Percentiles rank a stretch among this genome's conserved stretches.
Conservation (phyloP, 1,140 invertebrate species). For the Aphidius gifuensis region DNA sequence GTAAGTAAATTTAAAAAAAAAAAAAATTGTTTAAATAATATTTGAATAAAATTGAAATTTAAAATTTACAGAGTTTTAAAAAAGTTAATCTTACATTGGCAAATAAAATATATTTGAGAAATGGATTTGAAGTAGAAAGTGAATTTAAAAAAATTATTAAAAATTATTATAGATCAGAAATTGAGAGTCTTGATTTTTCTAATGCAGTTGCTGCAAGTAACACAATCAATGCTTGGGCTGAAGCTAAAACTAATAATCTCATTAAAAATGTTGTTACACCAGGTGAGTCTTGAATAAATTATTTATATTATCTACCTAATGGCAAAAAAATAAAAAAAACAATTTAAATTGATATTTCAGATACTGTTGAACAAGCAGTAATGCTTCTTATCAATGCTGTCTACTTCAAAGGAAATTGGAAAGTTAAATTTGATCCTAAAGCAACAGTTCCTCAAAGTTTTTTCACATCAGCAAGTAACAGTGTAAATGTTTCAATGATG, state of each 20-base stretch:
- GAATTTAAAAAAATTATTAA: slow-evolving; percentile 5
- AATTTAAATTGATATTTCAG: not conserved
- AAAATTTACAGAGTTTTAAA: slow-evolving; percentile 36
- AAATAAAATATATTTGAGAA: slow-evolving; percentile 63
- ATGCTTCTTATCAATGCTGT: slow-evolving; percentile 78
- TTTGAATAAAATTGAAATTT: too few relatives aligned
- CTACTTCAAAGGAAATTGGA: slow-evolving; percentile 73
- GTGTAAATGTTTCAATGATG: slow-evolving; percentile 52
- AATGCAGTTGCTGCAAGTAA: slow-evolving; percentile 45
- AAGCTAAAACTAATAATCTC: slow-evolving; percentile 68
- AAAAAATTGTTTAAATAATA: not conserved
- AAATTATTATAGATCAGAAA: slow-evolving; percentile 53
- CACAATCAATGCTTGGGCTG: slow-evolving; percentile 70
- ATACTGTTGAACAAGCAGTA: slow-evolving; percentile 46
- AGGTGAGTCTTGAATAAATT: slow-evolving; percentile 30
- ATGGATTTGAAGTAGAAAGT: slow-evolving; percentile 40
- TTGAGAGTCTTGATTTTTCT: slow-evolving; percentile 58
- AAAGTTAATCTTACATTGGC: slow-evolving; percentile 59
- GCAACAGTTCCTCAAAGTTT: slow-evolving; percentile 41
- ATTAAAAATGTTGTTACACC: slow-evolving; percentile 65
- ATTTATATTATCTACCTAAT: not conserved
- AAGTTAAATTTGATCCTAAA: slow-evolving; percentile 42
- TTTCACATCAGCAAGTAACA: slow-evolving; percentile 48
- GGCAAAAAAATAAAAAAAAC: too few relatives aligned
- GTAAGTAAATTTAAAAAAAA: slow-evolving; percentile 26